phyloP scores from a whole-genome alignment of 2,888 invertebrate species.

The Oscheius sp. region DNA sequence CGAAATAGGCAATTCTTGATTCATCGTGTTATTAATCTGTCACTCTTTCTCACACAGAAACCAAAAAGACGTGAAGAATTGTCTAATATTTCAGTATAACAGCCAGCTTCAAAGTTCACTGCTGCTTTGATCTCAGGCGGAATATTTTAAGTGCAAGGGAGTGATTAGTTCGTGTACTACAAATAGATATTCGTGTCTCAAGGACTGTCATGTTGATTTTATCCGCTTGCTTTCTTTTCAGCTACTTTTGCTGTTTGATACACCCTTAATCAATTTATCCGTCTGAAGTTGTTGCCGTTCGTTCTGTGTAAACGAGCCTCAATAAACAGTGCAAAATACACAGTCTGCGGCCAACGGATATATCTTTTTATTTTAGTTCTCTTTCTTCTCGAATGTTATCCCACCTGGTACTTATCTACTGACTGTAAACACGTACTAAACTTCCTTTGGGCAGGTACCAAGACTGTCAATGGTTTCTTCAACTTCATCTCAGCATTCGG shows the following conservation, averaged over 20 bases:
- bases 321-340: conserved; percentile 22
- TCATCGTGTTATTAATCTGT: no score
- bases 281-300: conserved; percentile 6
- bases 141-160: not conserved
- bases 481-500: conserved; percentile 27
- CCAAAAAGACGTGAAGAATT: no score
- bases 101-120: no score
- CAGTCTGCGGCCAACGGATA: not conserved
- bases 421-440: no score
- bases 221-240: conserved; percentile 9
- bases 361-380: not conserved
- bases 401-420: no score
- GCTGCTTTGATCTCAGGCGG: no score
- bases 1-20: no score
- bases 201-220: conserved; percentile 16
- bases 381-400: not conserved
- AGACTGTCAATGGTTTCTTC: conserved; percentile 13
- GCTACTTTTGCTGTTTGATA: not conserved
- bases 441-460: no score
- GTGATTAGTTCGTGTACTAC: conserved; percentile 17
- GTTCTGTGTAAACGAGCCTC: conserved; percentile 21
- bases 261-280: not conserved
- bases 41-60: no score
- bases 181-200: conserved; percentile 28
- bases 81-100: no score